Base-by-base conservation (phyloP, 1,140 invertebrate species). In the Zophobas morio region DNA sequence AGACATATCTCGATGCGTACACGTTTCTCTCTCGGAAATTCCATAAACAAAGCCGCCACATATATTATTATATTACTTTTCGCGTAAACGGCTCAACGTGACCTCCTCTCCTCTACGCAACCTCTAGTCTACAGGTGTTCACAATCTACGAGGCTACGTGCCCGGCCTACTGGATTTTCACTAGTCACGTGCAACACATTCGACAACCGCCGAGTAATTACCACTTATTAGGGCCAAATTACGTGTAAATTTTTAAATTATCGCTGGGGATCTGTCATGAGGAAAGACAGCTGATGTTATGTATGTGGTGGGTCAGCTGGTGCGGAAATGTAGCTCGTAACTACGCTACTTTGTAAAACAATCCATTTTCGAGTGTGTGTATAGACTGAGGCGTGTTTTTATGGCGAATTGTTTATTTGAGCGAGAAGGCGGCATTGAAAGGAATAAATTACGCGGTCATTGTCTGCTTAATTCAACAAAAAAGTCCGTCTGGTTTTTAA, bases 221-320 rank as follows among this genome's bases (percentile, higher is more conserved):
- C 37, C 60, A 33, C 37, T 66, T 42, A 66, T 66, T 66, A 66
- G 36, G n/a, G 39, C 49, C 33, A 42, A 66, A 66, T 66, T 66
- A 66, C 39, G 60, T 66, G 60, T 66, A 39, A 66, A 66, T 66
- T 66, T 66, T 40, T 66, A 40, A 66, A 66, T 66, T 60, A 56
- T 56, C 34, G 6, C 6, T 8, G 3, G 3, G 3, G 6, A 46
- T 3, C 42, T 46, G 42, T 46, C 42, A 46, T 46, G 3, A 8
- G 6, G 42, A 20, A 46, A 3, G 42, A 46, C 42, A 8, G 42
- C 42, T 8, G 42, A 46, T 46, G 6, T 46, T 46, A 8, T 46
- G 3, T 46, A 4, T 46, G 42, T 46, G 3, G 6, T 46, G 49
- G 49, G 3, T 20, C 49, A 5, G 6, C 20, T 20, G 3, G 2